Evolutionary conservation across 2,113 vertebrate species (phyloP), one percentile per base, ranked within the genome.

Genomic region (Halichoerus grypus): DNA sequence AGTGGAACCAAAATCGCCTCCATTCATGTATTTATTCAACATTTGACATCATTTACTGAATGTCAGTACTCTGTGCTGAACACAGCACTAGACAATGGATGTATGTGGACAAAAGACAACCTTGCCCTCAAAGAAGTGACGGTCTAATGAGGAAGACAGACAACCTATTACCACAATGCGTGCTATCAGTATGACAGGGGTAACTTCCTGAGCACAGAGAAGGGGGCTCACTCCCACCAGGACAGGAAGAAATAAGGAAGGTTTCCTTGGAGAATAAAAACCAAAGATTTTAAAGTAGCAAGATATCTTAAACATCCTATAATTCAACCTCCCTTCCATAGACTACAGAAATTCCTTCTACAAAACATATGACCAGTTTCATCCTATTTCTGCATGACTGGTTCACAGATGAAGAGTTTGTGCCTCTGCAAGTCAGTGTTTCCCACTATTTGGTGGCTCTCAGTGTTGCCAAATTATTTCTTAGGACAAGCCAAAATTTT

Each of bases 261-360:
- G 26, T 71, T 67, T 91, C 67, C 33, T 77, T 77, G 49, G 36
- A 19, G n/a, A 95, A 91, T 1, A 51, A 72, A 72, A 89, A 55
- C 46, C 53, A 59, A 93, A 31, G 19, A 49, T 51, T 93, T 97
- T 91, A 91, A 59, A 77, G n/a, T 65, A 55, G 77, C 16, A 88
- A 85, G 51, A 6, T 63, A 63, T 49, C 24, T 46, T 94, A 93
- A 86, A 89, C 39, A 71, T 51, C 36, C 16, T 80, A 2, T 80
- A 69, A 76, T 82, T 80, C 51, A 82, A 79, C 22, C 59, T 92
- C 21, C 61, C 22, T 96, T 49, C 92, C 63, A 18, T n/a, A 92
- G 55, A 83, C 57, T 39, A 6, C 16, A 53, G 81, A 84, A 89
- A 93, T 39, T 79, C 9, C n/a, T 90, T 84, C 81, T 88, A 83